A percentile compares a stretch with the other conserved stretches of the same genome.
phyloP scores from a whole-genome alignment of 2,797 vertebrate species.

The Cyprinella venusta region DNA sequence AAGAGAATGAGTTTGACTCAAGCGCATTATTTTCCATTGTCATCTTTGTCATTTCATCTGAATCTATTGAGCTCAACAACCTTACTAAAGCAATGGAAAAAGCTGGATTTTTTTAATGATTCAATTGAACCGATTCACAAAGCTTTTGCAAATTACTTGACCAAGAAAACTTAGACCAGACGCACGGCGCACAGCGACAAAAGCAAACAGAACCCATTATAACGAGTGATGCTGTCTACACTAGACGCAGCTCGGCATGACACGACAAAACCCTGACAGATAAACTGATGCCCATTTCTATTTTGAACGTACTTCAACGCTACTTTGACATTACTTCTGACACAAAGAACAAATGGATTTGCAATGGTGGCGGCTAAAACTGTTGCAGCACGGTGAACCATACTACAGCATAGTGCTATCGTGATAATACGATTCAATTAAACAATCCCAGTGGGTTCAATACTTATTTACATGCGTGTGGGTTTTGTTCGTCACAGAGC shows the following conservation, averaged over 20 bases:
- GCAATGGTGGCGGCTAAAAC: too few species aligned
- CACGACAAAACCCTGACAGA: not conserved
- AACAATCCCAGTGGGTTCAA: too few species aligned
- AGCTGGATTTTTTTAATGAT: not conserved
- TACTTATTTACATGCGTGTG: too few species aligned
- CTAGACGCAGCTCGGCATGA: not conserved
- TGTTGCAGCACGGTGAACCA: too few species aligned
- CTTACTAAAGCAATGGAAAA: not conserved
- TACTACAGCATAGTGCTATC: too few species aligned
- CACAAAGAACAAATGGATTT: too few species aligned
- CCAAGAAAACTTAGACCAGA: not conserved
- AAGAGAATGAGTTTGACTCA: slow-evolving; percentile 12
- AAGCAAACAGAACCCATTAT: not conserved
- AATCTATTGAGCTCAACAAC: slow-evolving; percentile 6
- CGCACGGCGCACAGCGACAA: accelerated
- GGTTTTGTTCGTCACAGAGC: too few species aligned
- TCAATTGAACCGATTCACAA: not conserved
- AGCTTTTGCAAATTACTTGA: too few species aligned
- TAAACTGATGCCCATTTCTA: not conserved
- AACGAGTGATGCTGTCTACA: not conserved
- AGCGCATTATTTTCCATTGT: slow-evolving; percentile 17
- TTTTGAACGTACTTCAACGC: too few species aligned
- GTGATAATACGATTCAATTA: too few species aligned
- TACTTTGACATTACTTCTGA: too few species aligned
- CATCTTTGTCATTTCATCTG: slow-evolving; percentile 13